Evolutionary conservation across 2,797 vertebrate genomes (phyloP), one percentile per base, ranked within the genome.

Genomic region (Cynodonichthys magdalenae): DNA sequence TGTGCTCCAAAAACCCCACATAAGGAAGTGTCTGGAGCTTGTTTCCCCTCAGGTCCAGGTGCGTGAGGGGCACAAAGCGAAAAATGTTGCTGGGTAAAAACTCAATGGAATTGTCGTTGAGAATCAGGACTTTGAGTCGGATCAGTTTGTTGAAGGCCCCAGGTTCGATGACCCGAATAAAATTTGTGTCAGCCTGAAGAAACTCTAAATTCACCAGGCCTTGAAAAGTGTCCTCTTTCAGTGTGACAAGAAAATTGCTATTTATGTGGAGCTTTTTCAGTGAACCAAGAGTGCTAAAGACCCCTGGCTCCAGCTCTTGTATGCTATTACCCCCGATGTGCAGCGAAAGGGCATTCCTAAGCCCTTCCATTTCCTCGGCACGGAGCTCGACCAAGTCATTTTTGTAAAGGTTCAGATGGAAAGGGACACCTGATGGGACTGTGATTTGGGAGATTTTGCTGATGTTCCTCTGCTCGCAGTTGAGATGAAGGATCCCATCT

Each of bases 121-220:
- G 95, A 84, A 99, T 99, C 71, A 99, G 94, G 66, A 99, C 97
- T 93, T 99, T 99, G 77, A 99, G 95, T 78, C 95, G 95, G 75
- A 95, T 93, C 63, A 99, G 96, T 74, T 97, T 98, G 92, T 96
- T 98, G 88, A 99, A 99, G 76, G 97, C 96, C 87, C 97, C 98
- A 24, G 96, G 93, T 89, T 99, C 97, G 65, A 99, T 95, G 68
- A 96, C 92, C 76, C 92, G 95, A 70, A 99, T 98, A 74, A 98
- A 99, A 92, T 99, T 99, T 14, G 98, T 98, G 88, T 99, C 97
- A 18, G 96, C 97, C 85, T 99, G 97, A 79, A 99, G 95, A 74
- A 97, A 99, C 90, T 99, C 98, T 78, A 99, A 83, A 89, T 96
- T 98, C 77, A 96, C 95, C 86, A 99, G 87, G 76, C 98, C 98